phyloP scores from a whole-genome alignment of 2,888 invertebrate genomes.

The Keiferia lycopersicella region DNA sequence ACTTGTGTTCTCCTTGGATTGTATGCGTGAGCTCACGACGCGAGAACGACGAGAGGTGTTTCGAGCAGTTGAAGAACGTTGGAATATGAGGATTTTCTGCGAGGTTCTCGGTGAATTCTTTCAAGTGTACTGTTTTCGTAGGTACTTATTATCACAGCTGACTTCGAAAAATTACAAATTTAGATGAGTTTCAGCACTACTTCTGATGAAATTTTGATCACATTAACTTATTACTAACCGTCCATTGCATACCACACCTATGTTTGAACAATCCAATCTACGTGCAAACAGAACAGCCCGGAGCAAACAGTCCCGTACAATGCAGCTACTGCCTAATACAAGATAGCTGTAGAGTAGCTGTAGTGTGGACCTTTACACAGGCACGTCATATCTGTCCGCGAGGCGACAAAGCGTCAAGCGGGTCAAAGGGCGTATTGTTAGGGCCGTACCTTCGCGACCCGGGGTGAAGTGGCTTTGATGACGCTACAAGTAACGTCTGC shows the following conservation, averaged over 20 bases:
- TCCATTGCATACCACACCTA: background rate
- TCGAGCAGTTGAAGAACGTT: slow-evolving; percentile 15
- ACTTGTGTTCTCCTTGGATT: slow-evolving; percentile 49
- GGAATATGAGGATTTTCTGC: slow-evolving; percentile 9
- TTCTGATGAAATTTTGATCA: background rate
- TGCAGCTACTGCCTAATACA: slow-evolving; percentile 16
- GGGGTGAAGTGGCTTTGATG: slow-evolving; percentile 73
- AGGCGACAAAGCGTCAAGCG: slow-evolving; percentile 70
- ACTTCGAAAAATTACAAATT: background rate
- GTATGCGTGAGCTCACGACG: slow-evolving; percentile 42
- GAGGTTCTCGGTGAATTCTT: background rate
- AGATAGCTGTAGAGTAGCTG: slow-evolving; percentile 21
- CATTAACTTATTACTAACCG: background rate
- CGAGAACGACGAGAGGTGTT: slow-evolving; percentile 26
- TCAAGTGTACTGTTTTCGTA: background rate
- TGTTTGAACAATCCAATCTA: slow-evolving; percentile 7
- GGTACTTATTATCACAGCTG: background rate
- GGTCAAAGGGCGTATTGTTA: slow-evolving; percentile 79
- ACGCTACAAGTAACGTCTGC: slow-evolving; percentile 46
- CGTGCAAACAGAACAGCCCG: slow-evolving; percentile 5
- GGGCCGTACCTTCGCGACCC: slow-evolving; percentile 52
- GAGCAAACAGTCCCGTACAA: slow-evolving; percentile 3
- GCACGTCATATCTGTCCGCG: slow-evolving; percentile 66
- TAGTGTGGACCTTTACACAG: slow-evolving; percentile 39
- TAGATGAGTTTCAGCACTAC: too few relatives aligned